These are phyloP conservation scores for Enteromius trimaculatus DNA, from an alignment of 2,797 vertebrate species.

Conservation along the genomic window DNA sequence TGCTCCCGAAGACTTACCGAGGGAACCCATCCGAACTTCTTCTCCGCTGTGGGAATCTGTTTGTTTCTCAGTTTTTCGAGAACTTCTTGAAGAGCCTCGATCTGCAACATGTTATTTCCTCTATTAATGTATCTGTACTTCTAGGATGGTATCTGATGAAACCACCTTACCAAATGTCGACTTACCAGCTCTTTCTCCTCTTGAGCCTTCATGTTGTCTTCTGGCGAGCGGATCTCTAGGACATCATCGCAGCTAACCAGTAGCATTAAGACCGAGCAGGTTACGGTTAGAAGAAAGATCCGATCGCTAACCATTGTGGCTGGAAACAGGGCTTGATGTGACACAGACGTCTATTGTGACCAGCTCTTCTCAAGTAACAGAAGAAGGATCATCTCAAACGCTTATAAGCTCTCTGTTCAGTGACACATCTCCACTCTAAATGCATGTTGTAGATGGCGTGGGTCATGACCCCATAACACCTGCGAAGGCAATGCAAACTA, in stretches of 20 bases:
- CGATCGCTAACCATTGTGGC: constrained; percentile 76
- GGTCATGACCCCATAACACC: constrained; percentile 4
- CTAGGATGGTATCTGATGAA: background rate
- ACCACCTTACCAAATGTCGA: background rate
- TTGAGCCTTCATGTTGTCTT: constrained; percentile 72
- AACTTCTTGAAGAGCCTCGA: constrained; percentile 81
- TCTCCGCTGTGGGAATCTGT: constrained; percentile 78
- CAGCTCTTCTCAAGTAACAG: background rate
- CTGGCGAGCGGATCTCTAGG: constrained; percentile 70
- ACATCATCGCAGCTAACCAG: constrained; percentile 68
- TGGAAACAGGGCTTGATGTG: constrained; percentile 21
- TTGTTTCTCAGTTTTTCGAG: constrained; percentile 80
- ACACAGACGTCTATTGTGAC: background rate
- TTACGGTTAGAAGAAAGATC: constrained; percentile 72
- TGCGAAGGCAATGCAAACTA: background rate
- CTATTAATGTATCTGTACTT: background rate
- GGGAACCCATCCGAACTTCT: constrained; percentile 84
- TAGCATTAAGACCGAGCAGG: constrained; percentile 72
- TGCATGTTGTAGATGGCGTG: background rate
- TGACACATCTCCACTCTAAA: background rate
- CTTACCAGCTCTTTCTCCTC: constrained; percentile 86
- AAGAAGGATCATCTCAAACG: background rate
- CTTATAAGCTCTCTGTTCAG: constrained; percentile 32
- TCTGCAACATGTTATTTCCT: constrained; percentile 66
- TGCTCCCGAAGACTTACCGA: constrained; percentile 68